Conservation (phyloP, 2,113 vertebrate genomes). For the Toxotes chatareus region DNA sequence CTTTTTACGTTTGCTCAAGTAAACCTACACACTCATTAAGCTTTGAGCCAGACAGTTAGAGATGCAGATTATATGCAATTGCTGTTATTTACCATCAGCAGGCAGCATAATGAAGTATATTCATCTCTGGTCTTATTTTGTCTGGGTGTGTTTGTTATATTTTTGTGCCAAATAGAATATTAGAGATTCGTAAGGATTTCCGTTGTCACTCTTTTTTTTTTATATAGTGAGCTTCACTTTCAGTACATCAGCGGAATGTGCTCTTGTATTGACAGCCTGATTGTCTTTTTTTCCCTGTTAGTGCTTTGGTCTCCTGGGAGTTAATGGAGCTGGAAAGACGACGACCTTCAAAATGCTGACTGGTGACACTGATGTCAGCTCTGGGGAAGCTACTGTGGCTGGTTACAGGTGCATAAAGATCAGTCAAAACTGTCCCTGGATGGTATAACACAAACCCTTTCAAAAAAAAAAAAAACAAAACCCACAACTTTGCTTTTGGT, state of each 20-base stretch:
- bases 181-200: neutral
- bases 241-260: neutral
- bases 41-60: neutral
- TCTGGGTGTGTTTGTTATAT: neutral
- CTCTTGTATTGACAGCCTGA: neutral
- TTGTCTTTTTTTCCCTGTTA: slow-evolving; percentile 66
- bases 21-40: neutral
- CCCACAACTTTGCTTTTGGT: slow-evolving; percentile 7
- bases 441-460: neutral
- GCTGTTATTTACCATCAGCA: neutral
- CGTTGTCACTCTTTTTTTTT: neutral
- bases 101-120: neutral
- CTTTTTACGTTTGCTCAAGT: neutral
- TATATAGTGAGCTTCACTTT: neutral
- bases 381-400: slow-evolving; percentile 90
- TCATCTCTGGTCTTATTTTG: neutral
- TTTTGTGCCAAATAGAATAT: neutral
- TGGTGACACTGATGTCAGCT: slow-evolving; percentile 91
- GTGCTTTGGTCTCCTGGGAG: slow-evolving; percentile 97
- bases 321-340: slow-evolving; percentile 97
- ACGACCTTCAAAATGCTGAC: slow-evolving; percentile 98
- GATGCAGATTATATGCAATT: neutral
- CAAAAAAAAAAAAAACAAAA: no score
- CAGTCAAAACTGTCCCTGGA: neutral
- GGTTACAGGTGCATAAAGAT: slow-evolving; percentile 88